Evolutionary conservation across 2,113 vertebrate genomes (phyloP).

Genomic region (Athene cunicularia): DNA sequence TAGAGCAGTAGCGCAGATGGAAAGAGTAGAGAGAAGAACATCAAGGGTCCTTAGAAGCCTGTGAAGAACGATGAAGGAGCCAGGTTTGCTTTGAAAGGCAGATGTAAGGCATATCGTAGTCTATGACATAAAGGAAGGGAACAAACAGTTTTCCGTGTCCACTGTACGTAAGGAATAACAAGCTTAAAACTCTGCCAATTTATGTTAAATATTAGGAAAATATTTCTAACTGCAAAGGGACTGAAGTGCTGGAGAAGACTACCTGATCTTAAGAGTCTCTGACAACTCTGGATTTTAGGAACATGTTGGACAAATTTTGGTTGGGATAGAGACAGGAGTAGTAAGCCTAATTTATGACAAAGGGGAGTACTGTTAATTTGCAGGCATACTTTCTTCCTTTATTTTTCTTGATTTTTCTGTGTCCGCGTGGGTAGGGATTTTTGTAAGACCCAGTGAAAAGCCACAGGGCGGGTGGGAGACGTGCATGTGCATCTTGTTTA

Average conservation of each 20-base stretch:
- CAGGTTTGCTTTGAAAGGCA: neutral
- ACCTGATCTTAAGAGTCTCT: neutral
- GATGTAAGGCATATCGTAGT: neutral
- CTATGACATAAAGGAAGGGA: neutral
- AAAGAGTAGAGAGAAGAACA: neutral
- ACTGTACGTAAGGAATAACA: neutral
- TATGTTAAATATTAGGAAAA: neutral
- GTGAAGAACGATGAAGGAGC: neutral
- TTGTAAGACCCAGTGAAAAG: neutral
- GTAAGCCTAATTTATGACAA: neutral
- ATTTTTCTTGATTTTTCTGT: neutral
- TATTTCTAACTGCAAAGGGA: neutral
- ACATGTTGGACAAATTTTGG: neutral
- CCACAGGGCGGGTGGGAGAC: neutral
- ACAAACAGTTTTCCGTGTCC: neutral
- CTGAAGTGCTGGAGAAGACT: neutral
- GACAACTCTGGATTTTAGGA: neutral
- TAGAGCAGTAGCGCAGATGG: neutral
- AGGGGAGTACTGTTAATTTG: neutral
- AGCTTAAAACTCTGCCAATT: neutral
- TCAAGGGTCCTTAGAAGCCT: neutral
- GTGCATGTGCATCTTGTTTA: rapidly evolving
- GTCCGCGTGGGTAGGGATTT: rapidly evolving
- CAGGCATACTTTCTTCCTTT: neutral
- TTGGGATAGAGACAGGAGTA: neutral